Percentiles rank a stretch among this genome's conserved stretches.
phyloP scores from a whole-genome alignment of 2,888 invertebrate genomes.

The Sminthurinus aureus region DNA sequence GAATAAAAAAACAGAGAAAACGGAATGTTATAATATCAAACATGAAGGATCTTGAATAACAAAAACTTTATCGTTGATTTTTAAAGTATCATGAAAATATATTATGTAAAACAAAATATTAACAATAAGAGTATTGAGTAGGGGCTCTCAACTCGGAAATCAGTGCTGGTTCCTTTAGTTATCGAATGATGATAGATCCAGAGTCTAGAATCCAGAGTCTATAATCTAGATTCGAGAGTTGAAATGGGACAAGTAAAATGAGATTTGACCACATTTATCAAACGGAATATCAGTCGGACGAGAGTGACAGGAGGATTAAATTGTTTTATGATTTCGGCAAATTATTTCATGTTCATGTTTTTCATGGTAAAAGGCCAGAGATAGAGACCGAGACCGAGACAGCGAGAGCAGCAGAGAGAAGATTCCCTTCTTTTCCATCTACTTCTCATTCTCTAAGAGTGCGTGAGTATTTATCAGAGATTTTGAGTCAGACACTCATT shows the following conservation, averaged over 20 bases:
- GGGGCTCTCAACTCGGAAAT: no score
- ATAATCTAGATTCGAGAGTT: no score
- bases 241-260: background rate
- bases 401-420: background rate
- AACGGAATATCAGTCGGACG: constrained; percentile 14
- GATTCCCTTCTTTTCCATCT: background rate
- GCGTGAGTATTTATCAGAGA: background rate
- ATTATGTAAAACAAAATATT: no score
- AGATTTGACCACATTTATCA: constrained; percentile 37
- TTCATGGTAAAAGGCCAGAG: background rate
- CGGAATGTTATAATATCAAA: no score
- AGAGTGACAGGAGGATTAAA: constrained; percentile 33
- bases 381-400: background rate
- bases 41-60: no score
- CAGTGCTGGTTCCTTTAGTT: no score
- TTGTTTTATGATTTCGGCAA: constrained; percentile 35
- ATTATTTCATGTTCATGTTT: constrained; percentile 18
- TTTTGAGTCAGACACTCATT: constrained; percentile 3
- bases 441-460: background rate
- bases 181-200: background rate
- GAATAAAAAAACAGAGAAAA: no score
- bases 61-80: no score
- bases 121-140: no score
- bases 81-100: no score
- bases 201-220: background rate